These are phyloP conservation scores for Takifugu rubripes DNA, from an alignment of 2,797 vertebrate species.

Conservation along the genomic window DNA sequence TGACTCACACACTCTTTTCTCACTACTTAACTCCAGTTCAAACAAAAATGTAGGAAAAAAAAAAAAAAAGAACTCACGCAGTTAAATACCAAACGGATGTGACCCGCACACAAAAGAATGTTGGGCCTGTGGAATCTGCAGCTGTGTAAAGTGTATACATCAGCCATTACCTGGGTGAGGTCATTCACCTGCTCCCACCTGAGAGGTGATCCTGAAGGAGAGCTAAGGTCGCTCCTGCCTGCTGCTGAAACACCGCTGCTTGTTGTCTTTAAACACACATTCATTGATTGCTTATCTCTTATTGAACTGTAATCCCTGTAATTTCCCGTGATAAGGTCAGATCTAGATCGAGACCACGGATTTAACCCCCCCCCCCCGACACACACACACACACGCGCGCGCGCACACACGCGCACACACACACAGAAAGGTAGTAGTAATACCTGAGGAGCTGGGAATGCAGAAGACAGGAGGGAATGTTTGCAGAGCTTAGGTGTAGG, in stretches of 20 bases:
- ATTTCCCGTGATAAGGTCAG: conserved; percentile 58
- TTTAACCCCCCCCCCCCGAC: conserved; percentile 30
- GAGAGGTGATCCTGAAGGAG: not conserved
- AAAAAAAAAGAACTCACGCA: conserved; percentile 6
- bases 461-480: too few species aligned
- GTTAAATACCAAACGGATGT: conserved; percentile 29
- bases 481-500: too few species aligned
- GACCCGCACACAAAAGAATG: conserved; percentile 2
- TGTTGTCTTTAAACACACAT: conserved; percentile 15
- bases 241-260: not conserved
- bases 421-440: too few species aligned
- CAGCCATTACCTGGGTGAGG: conserved; percentile 1
- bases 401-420: too few species aligned
- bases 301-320: conserved; percentile 44
- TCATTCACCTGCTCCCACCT: conserved; percentile 1
- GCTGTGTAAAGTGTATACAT: conserved; percentile 11
- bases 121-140: conserved; percentile 7
- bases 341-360: conserved; percentile 27
- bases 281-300: conserved; percentile 9
- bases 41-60: conserved; percentile 45
- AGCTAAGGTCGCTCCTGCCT: conserved; percentile 2
- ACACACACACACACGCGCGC: conserved; percentile 2
- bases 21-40: conserved; percentile 50
- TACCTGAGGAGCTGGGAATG: too few species aligned
- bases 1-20: conserved; percentile 41